Base-by-base conservation (phyloP, 2,797 vertebrate species). In the Myotis daubentonii region DNA sequence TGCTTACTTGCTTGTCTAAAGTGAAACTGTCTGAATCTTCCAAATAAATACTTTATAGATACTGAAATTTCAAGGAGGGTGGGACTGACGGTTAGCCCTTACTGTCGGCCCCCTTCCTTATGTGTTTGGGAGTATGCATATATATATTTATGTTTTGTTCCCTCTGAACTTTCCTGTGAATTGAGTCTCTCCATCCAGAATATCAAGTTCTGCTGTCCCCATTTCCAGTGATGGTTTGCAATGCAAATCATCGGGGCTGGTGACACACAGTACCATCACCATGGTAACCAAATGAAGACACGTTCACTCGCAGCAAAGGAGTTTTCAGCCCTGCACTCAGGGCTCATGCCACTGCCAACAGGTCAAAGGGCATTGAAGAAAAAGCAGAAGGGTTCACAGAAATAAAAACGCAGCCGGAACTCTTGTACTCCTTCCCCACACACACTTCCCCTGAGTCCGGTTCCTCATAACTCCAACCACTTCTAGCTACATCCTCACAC, bases 221-320 rank as follows among this genome's bases (percentile, higher is more conserved):
- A 83, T 95, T 97, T 72, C 89, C 97, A 96, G 86, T 91, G 83
- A 94, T 94, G 96, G 97, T 98, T 98, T 98, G 98, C 97, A 98
- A 98, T 98, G 98, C 98, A 98, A 98, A 98, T 98, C 92, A 79
- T 51, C 66, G 41, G 90, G 91, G 86, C 97, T 98, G 97, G 97
- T 97, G 96, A 96, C 94, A 95, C 82, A 30, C 76, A 78, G 95
- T 95, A 86, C 96, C 89, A 97, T 98, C 98, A 97, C 98, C 97
- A 98, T 98, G 98, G 98, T 97, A 98, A 98, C 98, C 92, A 97
- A 98, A 98, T 62, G 93, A 98, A 97, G 94, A 96, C 95, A 98
- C 96, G 97, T 98, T 98, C 98, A 96, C 94, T 96, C 97, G 97
- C 85, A 93, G 88, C 49, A 87, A 97, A 98, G 87, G 95, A 44